Base-by-base conservation (phyloP, 2,113 vertebrate genomes). In the Brachypodius melanocephalos region DNA sequence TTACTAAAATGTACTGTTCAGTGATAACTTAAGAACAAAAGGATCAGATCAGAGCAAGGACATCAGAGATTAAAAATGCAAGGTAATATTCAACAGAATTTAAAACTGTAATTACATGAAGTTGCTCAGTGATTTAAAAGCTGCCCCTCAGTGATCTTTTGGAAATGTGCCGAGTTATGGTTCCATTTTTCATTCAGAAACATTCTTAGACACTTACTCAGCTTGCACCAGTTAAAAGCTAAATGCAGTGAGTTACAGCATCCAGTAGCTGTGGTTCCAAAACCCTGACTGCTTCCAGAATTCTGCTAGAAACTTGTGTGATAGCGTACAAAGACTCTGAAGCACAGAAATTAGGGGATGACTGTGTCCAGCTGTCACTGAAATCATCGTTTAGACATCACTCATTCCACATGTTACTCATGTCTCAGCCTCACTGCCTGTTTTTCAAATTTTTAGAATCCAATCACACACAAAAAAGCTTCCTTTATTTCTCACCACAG, bases 21-120 rank as follows among this genome's bases (percentile, higher is more conserved):
- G 62, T 7, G 2, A 54, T n/a, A 54, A 75, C 49, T 58, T 72
- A 46, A 75, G 54, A 59, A 85, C 55, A 18, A 88, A 77, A 40
- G 43, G 20, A 68, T 86, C 21, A 38, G 48, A 85, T 58, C 54
- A 79, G 43, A 86, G 24, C 16, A 94, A 94, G 78, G 57, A 75
- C 46, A 75, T 59, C 46, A 66, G 32, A 75, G 38, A 67, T 93
- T 68, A 65, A 74, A 90, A 90, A 88, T 59, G 57, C 43, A 71
- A 63, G 77, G 40, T 54, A 63, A 88, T 79, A 73, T 85, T 67
- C 51, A 58, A 52, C 3, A 87, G 52, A 90, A 96, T 88, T 92
- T 89, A 74, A 81, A 79, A 13, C 25, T 32, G 6, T 18, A 82
- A 95, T 95, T 89, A 85, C 85, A 79, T 90, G 31, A 90, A 95